Evolutionary conservation across 2,888 invertebrate genomes (phyloP).

Genomic region (Anthrax anthrax): DNA sequence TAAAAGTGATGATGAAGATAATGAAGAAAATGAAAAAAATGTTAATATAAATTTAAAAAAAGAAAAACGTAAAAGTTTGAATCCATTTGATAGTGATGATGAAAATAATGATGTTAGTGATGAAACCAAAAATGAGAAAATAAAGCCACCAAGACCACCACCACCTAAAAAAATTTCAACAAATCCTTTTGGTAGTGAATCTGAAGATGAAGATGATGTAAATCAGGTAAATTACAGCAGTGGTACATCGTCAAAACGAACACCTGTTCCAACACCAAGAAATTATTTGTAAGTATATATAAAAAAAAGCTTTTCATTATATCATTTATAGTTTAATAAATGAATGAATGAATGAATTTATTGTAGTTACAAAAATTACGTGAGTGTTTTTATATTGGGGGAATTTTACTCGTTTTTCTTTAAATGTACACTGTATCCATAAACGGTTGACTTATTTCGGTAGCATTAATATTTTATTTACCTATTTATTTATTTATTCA

Average conservation of each 20-base stretch:
- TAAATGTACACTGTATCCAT: too few relatives aligned
- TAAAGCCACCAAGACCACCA: slow-evolving; percentile 31
- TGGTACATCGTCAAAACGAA: slow-evolving; percentile 19
- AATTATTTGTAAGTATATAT: slow-evolving; percentile 25
- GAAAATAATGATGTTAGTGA: slow-evolving; percentile 22
- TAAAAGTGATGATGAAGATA: slow-evolving; percentile 48
- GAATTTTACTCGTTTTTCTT: too few relatives aligned
- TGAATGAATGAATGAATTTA: too few relatives aligned
- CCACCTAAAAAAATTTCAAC: slow-evolving; percentile 35
- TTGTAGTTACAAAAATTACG: too few relatives aligned
- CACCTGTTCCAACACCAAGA: slow-evolving; percentile 29
- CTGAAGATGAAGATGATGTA: slow-evolving; percentile 39
- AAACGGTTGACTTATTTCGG: too few relatives aligned
- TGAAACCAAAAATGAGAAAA: slow-evolving; percentile 12
- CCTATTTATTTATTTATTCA: too few relatives aligned
- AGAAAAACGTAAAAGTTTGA: slow-evolving; percentile 24
- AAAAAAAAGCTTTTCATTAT: too few relatives aligned
- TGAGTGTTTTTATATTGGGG: too few relatives aligned
- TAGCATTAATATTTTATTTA: too few relatives aligned
- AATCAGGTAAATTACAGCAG: not conserved
- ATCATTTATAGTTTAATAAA: too few relatives aligned
- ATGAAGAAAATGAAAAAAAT: slow-evolving; percentile 21
- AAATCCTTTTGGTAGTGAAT: slow-evolving; percentile 66
- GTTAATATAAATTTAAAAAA: slow-evolving; percentile 5
- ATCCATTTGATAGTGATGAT: slow-evolving; percentile 58